These are phyloP conservation scores for human DNA, from an alignment of 2,113 vertebrate species.

Conservation along the genomic window GRCh38 chr12:61534501-61535000, in stretches of 20 bases:
- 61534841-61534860: background rate
- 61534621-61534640: background rate
- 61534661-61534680: background rate
- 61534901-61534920: background rate
- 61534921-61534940: background rate
- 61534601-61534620: background rate
- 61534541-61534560: background rate
- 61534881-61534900: background rate
- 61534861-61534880: background rate
- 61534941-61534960: background rate
- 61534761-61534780: background rate
- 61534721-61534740: conserved; percentile 15
- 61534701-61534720: background rate
- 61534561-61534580: background rate
- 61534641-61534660: background rate
- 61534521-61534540: conserved; percentile 5
- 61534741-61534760: background rate
- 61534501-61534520: background rate
- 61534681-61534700: background rate
- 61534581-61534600: background rate
- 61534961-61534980: background rate
- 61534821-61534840: background rate
- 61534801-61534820: background rate
- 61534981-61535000: background rate
- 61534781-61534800: background rate